Evolutionary conservation across 2,888 invertebrate genomes (phyloP), one percentile per base, ranked within the genome.

Genomic region (Cordilura impudica): DNA sequence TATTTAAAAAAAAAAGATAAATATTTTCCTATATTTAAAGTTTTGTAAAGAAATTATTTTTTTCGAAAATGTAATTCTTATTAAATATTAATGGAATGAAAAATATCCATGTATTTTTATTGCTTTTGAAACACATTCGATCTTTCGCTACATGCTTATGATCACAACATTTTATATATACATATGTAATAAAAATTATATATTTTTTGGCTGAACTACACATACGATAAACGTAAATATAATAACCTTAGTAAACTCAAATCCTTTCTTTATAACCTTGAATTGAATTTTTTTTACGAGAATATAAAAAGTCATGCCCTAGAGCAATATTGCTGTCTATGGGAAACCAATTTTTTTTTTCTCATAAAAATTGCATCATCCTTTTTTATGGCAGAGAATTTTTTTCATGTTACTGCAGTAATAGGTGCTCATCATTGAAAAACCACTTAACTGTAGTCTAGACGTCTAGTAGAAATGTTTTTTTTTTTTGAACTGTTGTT

Each of bases 361-460:
- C 63, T 75, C 35, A 75, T 14, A 39, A 39, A 39, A 39, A 39
- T n/a, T 39, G 35, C 35, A 39, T 39, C 35, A 47, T 16, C 21
- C n/a, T 63, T 47, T 16, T 29, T 54, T 45, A 43, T n/a, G 14
- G 26, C n/a, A 23, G 18, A 47, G 1, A 49, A 3, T 66, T 23
- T 26, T 61, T 49, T 56, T 81, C 69, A 82, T 74, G 81, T 72
- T 73, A 70, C 74, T 78, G 81, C 83, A 82, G 83, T 79, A 71
- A 31, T 31, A 35, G 73, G 75, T 67, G 71, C 79, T 79, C 79
- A 75, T 75, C 79, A 75, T 83, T 84, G 84, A 84, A 82, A 85
- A 86, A 86, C 85, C 84, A 86, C 86, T 85, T 85, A 83, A 85
- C 84, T 83, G 82, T 73, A 83, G 85, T 85, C 85, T 85, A 85